phyloP scores from a whole-genome alignment of 2,797 vertebrate genomes.

The Cheirogaleus major region DNA sequence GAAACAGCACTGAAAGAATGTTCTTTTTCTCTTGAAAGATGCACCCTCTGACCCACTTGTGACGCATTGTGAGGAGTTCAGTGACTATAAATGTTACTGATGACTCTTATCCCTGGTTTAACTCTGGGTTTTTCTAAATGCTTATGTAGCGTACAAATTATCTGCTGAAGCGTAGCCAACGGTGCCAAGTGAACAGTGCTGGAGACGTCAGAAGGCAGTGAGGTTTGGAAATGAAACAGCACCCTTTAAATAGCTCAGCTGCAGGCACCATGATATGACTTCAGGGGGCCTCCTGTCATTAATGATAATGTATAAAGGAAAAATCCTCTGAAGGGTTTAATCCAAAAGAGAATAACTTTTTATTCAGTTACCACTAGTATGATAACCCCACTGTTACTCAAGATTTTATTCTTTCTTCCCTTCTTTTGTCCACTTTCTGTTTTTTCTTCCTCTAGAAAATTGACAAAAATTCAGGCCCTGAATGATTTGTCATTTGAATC shows the following conservation, averaged over 20 bases:
- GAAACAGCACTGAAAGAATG: constrained; percentile 27
- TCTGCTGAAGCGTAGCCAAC: constrained; percentile 81
- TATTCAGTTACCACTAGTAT: not conserved
- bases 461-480: not conserved
- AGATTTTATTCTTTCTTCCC: not conserved
- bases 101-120: constrained; percentile 76
- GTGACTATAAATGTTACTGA: constrained; percentile 62
- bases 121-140: constrained; percentile 78
- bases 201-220: constrained; percentile 80
- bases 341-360: constrained; percentile 27
- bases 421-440: not conserved
- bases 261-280: constrained; percentile 65
- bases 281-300: constrained; percentile 65
- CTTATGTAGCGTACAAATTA: constrained; percentile 79
- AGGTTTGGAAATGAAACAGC: constrained; percentile 80
- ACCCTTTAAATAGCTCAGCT: constrained; percentile 84
- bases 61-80: constrained; percentile 67
- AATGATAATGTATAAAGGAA: constrained; percentile 22
- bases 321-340: constrained; percentile 47
- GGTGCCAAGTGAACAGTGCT: constrained; percentile 77
- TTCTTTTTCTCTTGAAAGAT: constrained; percentile 49
- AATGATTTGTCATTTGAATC: not conserved
- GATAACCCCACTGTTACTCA: not conserved
- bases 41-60: constrained; percentile 11
- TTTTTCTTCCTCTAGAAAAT: constrained; percentile 7